Conservation (phyloP, 2,888 invertebrate species). For the Euproctis similis region DNA sequence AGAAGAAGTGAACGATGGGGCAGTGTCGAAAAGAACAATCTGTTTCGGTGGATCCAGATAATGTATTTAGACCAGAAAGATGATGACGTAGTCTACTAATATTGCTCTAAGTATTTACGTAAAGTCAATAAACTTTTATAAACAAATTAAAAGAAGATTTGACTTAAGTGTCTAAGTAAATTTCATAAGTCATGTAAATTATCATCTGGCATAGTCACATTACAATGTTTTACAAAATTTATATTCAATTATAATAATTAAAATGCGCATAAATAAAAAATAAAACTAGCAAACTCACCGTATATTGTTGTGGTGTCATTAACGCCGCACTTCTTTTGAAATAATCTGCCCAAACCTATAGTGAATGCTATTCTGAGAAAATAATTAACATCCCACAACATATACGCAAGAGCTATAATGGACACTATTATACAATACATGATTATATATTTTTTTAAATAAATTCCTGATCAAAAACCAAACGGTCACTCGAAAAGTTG, state of each 20-base stretch:
- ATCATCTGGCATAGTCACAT: neutral
- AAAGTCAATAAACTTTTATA: too few relatives aligned
- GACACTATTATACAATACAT: conserved; percentile 57
- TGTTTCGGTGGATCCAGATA: too few relatives aligned
- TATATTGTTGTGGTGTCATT: conserved; percentile 84
- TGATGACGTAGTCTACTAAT: too few relatives aligned
- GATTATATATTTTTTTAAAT: conserved; percentile 8
- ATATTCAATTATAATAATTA: neutral
- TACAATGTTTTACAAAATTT: neutral
- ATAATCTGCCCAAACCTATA: conserved; percentile 80
- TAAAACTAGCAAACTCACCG: conserved; percentile 68
- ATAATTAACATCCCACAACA: conserved; percentile 87
- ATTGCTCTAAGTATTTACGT: too few relatives aligned
- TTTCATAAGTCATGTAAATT: too few relatives aligned
- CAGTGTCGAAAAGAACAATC: too few relatives aligned
- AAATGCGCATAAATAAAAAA: conserved; percentile 1
- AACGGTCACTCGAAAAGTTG: conserved; percentile 8
- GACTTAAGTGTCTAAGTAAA: too few relatives aligned
- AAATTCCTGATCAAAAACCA: conserved; percentile 1
- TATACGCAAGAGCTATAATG: conserved; percentile 75
- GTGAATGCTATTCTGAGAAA: conserved; percentile 83
- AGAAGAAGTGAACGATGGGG: too few relatives aligned
- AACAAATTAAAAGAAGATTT: too few relatives aligned
- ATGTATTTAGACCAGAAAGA: too few relatives aligned
- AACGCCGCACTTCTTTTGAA: conserved; percentile 81